These are phyloP conservation scores for Melierax canorus DNA, from an alignment of 2,113 vertebrate species.

Conservation along the genomic window DNA sequence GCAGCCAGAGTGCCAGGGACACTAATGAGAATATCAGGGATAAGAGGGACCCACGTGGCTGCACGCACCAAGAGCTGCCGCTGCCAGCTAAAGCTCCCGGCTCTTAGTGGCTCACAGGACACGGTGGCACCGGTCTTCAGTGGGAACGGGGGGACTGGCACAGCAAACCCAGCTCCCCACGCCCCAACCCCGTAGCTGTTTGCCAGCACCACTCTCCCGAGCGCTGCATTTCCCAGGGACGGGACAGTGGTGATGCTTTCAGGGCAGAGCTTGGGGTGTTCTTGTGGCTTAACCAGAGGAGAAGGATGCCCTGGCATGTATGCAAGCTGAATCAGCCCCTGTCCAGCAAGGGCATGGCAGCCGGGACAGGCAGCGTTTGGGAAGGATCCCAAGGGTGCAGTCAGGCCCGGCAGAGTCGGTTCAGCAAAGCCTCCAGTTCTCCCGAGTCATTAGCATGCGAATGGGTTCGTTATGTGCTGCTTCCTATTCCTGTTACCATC, in stretches of 20 bases:
- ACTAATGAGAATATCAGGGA: background rate
- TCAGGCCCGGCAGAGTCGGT: background rate
- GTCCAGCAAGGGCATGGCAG: rapidly evolving
- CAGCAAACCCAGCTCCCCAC: background rate
- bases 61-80: rapidly evolving
- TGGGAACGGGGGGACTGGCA: rapidly evolving
- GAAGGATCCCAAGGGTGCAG: background rate
- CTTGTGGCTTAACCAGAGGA: background rate
- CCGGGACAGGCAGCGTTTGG: rapidly evolving
- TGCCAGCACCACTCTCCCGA: rapidly evolving
- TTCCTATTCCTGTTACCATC: background rate
- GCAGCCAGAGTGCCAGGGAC: background rate
- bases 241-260: background rate
- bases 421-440: background rate
- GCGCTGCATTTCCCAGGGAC: rapidly evolving
- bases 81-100: background rate
- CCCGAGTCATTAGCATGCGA: background rate
- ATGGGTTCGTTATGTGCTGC: background rate
- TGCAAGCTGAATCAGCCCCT: background rate
- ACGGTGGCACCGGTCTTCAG: rapidly evolving
- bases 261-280: background rate
- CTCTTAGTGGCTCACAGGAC: rapidly evolving
- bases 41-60: rapidly evolving
- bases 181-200: rapidly evolving
- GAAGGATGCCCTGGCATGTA: background rate